Base-by-base conservation (phyloP, 2,888 invertebrate species). In the Eupithecia centaureata region DNA sequence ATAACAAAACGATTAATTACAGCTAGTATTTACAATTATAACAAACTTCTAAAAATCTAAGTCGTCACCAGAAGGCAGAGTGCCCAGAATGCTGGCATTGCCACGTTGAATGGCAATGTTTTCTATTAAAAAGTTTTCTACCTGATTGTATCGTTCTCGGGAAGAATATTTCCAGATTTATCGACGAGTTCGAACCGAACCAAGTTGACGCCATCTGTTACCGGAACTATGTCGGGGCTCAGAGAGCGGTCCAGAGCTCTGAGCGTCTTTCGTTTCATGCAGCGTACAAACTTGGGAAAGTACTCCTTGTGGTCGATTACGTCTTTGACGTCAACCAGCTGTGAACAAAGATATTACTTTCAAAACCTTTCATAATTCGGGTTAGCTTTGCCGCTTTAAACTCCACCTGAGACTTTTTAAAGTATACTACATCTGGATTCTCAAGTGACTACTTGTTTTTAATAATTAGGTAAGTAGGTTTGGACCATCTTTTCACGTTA, bases 171-270 rank as follows among this genome's bases (percentile, higher is more conserved):
- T 1, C 93, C 90, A 1, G 90, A 84, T 56, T 82, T 82, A 71
- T 92, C 92, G 13, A 93, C 88, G 25, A 93, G 80, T 70, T 93
- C 91, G 71, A 92, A 94, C 33, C 94, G 90, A 28, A 95, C 94
- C 58, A 96, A 86, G 73, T 95, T 94, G 56, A 96, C 89, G 5
- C 96, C 96, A 52, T 94, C 94, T 22, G 94, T 91, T 13, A 96
- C 81, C 0, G 95, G 94, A 67, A 96, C 95, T 51, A 95, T 86
- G 74, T 96, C 95, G 5, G 94, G 90, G 12, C 89, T 89, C 65
- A 95, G 87, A 0, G 95, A 88, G 22, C 94, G 89, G 80, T 96
- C 95, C 73, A 96, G 86, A 3, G 94, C 94, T 58, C 91, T 87
- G 76, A 96, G 76, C 58, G 94, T 89, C 76, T 94, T 94, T 65